A percentile compares a stretch with the other conserved stretches of the same genome.
Conservation (phyloP, 1,140 invertebrate genomes). For the Orchestia grillus region DNA sequence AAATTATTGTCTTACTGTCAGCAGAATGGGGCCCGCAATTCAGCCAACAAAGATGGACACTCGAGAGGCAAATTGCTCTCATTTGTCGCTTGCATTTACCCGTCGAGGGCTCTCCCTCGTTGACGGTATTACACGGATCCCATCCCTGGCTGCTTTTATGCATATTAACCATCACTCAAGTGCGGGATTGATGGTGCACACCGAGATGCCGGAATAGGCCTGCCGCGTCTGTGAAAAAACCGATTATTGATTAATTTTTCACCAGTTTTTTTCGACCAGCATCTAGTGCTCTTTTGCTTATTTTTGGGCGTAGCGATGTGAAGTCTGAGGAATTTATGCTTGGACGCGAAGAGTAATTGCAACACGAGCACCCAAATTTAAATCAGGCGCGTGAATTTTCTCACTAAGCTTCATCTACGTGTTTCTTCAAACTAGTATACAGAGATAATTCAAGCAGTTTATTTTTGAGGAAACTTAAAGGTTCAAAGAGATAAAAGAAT, state of each 20-base stretch:
- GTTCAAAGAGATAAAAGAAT: no score
- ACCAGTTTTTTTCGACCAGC: background rate
- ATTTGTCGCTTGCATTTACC: slow-evolving; percentile 43
- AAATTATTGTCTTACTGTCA: slow-evolving; percentile 26
- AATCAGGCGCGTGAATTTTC: no score
- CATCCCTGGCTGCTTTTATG: background rate
- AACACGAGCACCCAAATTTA: background rate
- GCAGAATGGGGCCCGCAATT: background rate
- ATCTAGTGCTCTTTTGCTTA: background rate
- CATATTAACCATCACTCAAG: slow-evolving; percentile 29
- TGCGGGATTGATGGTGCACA: background rate
- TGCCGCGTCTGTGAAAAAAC: background rate
- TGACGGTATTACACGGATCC: background rate
- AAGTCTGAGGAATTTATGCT: background rate
- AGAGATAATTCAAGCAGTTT: no score
- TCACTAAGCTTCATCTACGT: no score
- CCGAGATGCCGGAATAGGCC: background rate
- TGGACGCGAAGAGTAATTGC: background rate
- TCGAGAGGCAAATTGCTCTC: slow-evolving; percentile 18
- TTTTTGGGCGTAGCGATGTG: background rate
- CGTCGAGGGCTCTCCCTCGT: slow-evolving; percentile 10
- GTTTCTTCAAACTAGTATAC: no score
- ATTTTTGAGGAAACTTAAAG: no score
- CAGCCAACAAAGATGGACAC: slow-evolving; percentile 29
- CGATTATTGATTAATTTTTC: slow-evolving; percentile 13